Evolutionary conservation across 2,113 vertebrate genomes (phyloP).

Genomic region (Terrapene triunguis): DNA sequence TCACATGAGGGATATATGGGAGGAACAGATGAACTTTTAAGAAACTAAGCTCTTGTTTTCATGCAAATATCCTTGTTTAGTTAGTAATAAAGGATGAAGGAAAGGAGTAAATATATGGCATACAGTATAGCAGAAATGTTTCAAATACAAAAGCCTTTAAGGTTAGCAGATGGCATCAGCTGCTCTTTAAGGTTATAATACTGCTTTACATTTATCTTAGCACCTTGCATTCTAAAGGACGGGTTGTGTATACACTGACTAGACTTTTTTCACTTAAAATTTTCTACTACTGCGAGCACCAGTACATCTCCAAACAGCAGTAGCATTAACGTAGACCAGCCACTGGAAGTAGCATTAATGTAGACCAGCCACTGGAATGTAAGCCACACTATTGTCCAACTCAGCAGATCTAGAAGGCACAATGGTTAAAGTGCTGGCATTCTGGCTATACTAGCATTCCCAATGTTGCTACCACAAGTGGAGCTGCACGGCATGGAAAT

Average conservation of each 20-base stretch:
- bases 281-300: conserved; percentile 10
- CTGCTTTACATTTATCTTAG: not conserved
- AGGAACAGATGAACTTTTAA: conserved; percentile 48
- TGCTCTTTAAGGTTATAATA: not conserved
- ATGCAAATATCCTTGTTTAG: conserved; percentile 38
- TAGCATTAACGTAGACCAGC: not conserved
- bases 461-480: not conserved
- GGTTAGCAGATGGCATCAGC: not conserved
- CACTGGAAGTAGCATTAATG: not conserved
- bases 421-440: conserved; percentile 14
- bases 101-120: not conserved
- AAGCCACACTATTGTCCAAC: conserved; percentile 1
- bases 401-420: not conserved
- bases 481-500: conserved; percentile 7
- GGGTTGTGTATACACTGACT: not conserved
- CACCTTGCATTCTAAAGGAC: not conserved
- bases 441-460: not conserved
- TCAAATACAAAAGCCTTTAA: not conserved
- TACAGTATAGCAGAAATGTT: not conserved
- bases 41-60: conserved; percentile 48
- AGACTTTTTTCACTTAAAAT: not conserved
- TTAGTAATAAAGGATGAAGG: conserved; percentile 8
- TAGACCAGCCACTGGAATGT: not conserved
- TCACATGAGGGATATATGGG: conserved; percentile 35
- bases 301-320: not conserved